phyloP scores from a whole-genome alignment of 2,888 invertebrate species.

The Apodemia zela region DNA sequence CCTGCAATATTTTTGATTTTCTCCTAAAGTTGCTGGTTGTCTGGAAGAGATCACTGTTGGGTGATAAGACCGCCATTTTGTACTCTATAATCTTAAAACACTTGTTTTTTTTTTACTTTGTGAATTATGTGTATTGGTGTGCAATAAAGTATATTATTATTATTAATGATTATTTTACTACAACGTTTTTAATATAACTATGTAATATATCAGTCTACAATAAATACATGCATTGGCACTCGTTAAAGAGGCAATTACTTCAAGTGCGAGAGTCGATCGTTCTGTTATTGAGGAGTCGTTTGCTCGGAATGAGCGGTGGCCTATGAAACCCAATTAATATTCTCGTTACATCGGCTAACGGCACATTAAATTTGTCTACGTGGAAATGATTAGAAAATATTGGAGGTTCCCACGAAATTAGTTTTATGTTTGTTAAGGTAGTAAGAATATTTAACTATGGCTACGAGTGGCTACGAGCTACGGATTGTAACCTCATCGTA shows the following conservation, averaged over 20 bases:
- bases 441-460: slow-evolving; percentile 6
- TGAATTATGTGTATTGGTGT: no score
- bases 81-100: no score
- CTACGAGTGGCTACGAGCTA: neutral
- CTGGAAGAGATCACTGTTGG: no score
- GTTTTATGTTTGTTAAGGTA: slow-evolving; percentile 15
- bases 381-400: slow-evolving; percentile 22
- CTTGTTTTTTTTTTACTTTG: no score
- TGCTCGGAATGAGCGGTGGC: slow-evolving; percentile 14
- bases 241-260: slow-evolving; percentile 40
- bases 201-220: neutral
- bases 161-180: no score
- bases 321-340: slow-evolving; percentile 23
- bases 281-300: slow-evolving; percentile 29
- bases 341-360: slow-evolving; percentile 20
- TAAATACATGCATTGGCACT: neutral
- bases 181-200: no score
- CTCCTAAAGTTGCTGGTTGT: no score
- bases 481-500: neutral
- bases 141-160: no score
- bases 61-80: no score
- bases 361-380: slow-evolving; percentile 19
- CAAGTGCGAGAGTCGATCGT: slow-evolving; percentile 33
- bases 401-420: slow-evolving; percentile 14
- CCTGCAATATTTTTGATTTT: no score